phyloP scores from a whole-genome alignment of 2,113 vertebrate species.

The Ictalurus furcatus region DNA sequence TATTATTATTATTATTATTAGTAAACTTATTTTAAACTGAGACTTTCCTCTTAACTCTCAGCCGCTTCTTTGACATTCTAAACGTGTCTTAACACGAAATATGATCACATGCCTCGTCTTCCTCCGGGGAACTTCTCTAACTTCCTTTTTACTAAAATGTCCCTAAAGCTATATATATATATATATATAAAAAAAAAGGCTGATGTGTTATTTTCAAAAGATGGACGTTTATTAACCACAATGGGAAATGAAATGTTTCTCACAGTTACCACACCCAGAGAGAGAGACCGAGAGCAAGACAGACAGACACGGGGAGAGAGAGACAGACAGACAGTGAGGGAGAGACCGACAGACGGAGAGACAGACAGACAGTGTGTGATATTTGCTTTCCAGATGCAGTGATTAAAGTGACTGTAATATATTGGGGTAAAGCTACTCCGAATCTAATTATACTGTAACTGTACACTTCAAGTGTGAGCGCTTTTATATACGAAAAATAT shows the following conservation, averaged over 20 bases:
- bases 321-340: not conserved
- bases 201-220: not conserved
- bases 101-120: not conserved
- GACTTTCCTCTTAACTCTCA: not conserved
- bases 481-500: too few relatives aligned
- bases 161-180: not conserved
- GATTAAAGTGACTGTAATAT: too few relatives aligned
- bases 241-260: conserved; percentile 23
- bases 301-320: not conserved
- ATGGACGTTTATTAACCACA: not conserved
- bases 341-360: accelerated
- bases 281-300: not conserved
- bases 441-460: too few relatives aligned
- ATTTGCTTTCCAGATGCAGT: too few relatives aligned
- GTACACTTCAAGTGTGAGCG: too few relatives aligned
- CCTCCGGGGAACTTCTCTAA: not conserved
- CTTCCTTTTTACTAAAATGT: not conserved
- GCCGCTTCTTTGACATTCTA: not conserved
- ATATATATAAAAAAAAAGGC: too few relatives aligned
- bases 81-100: not conserved
- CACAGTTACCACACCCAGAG: not conserved
- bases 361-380: too few relatives aligned
- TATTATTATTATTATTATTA: not conserved
- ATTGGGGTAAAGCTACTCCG: too few relatives aligned
- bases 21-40: not conserved